Evolutionary conservation across 2,797 vertebrate species (phyloP), one percentile per base, ranked within the genome.

Genomic region (Sphenodon punctatus): DNA sequence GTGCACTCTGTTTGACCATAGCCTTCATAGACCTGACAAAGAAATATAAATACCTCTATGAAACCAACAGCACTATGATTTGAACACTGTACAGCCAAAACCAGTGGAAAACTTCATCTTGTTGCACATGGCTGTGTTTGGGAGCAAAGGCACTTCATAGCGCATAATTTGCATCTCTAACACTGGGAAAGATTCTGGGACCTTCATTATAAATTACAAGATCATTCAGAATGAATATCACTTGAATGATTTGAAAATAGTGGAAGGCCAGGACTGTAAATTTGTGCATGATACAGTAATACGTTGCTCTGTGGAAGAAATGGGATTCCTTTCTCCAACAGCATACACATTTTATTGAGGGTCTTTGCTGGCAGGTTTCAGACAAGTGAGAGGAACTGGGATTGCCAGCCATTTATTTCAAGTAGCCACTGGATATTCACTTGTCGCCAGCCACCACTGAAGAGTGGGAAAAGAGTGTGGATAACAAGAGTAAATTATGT

Each of bases 1-100:
- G 99, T 99, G 92, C 99, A 99, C 88, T 99, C 99, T 2, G 99
- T 99, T 95, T 99, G 99, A 65, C 99, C 99, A 1, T 99, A 99
- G 2, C 98, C 99, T 94, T 99, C 98, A 51, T 98, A 99, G 61
- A 98, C 97, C 97, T 99, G 86, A 6, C 34, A 92, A 86, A 86
- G 63, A 86, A 36, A 88, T 0, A 2, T 42, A 10, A 6, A 80
- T 75, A 25, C 59, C 3, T 4, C 2, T 9, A 20, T 25, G 27
- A 25, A 7, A 43, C 16, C 56, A 32, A 48, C 14, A 74, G 0
- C 1, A 1, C 7, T 17, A n/a, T 15, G 13, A 43, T 19, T 41
- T 70, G 1, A 1, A 48, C 38, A 3, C 6, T n/a, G 6, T 25
- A 30, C 59, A 25, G 15, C 14, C 3, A 70, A 27, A 42, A 61